Evolutionary conservation across 1,140 invertebrate genomes (phyloP).

Genomic region (Maniola jurtina): DNA sequence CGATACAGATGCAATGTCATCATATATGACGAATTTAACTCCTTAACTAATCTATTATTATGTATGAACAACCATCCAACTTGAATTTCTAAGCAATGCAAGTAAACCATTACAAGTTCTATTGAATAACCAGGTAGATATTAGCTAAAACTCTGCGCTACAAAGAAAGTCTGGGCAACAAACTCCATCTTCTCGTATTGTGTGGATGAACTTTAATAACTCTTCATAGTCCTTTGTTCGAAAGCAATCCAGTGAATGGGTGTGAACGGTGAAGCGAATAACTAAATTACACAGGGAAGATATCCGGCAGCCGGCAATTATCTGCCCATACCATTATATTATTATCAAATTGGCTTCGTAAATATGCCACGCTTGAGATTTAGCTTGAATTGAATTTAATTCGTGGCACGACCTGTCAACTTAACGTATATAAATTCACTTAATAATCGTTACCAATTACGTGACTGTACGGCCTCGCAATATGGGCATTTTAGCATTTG

Average conservation of each 20-base stretch:
- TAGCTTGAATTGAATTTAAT: constrained; percentile 62
- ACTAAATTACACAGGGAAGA: constrained; percentile 32
- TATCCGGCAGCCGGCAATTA: constrained; percentile 43
- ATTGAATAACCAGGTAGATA: too few species aligned
- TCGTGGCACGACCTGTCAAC: constrained; percentile 57
- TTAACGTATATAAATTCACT: constrained; percentile 69
- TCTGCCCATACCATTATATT: constrained; percentile 32
- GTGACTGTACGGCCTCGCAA: constrained; percentile 56
- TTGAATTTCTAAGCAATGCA: too few species aligned
- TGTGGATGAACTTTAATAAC: constrained; percentile 2
- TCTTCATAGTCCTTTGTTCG: constrained; percentile 17
- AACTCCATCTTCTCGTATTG: too few species aligned
- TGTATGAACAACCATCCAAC: too few species aligned
- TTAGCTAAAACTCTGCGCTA: too few species aligned
- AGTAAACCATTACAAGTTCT: too few species aligned
- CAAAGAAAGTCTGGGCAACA: too few species aligned
- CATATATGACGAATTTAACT: too few species aligned
- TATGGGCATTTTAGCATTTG: constrained; percentile 46
- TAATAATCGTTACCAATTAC: constrained; percentile 73
- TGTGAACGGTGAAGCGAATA: constrained; percentile 9
- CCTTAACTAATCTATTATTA: too few species aligned
- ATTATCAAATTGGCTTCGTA: constrained; percentile 47
- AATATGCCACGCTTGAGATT: constrained; percentile 58
- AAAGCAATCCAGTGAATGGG: constrained; percentile 16
- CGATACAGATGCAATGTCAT: too few species aligned